Conservation (phyloP, 2,888 invertebrate genomes). For the Clivina fossor region DNA sequence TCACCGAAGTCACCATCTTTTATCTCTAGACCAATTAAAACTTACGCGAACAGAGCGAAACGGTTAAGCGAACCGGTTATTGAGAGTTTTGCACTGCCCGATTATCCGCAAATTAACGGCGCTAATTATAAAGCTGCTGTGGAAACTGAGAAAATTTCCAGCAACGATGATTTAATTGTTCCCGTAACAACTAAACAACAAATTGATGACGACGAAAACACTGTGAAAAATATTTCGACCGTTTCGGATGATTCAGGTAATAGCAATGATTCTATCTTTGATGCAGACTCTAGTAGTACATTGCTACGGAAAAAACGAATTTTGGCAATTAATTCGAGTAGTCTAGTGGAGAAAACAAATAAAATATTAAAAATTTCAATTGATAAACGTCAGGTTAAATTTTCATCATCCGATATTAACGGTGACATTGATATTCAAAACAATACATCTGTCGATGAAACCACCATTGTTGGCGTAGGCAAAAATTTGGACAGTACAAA, state of each 20-base stretch:
- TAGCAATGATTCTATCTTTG: too few species aligned
- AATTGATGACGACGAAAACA: constrained; percentile 15
- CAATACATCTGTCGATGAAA: too few species aligned
- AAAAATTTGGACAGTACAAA: too few species aligned
- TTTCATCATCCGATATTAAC: too few species aligned
- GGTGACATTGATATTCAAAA: too few species aligned
- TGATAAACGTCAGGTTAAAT: too few species aligned
- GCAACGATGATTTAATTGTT: constrained; percentile 38
- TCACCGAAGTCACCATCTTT: constrained; percentile 35
- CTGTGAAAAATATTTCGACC: neutral
- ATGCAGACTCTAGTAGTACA: too few species aligned
- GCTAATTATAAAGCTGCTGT: neutral
- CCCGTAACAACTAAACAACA: neutral
- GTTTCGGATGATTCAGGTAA: constrained; percentile 18
- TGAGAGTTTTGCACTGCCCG: constrained; percentile 48
- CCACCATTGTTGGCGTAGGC: too few species aligned
- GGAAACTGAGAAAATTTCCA: neutral
- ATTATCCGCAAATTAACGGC: constrained; percentile 40
- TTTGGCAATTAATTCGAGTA: too few species aligned
- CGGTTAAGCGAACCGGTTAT: constrained; percentile 38
- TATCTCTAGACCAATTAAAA: constrained; percentile 42
- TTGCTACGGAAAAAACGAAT: too few species aligned
- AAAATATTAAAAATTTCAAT: too few species aligned
- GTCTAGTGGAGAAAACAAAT: too few species aligned
- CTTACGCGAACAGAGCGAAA: constrained; percentile 46